Percentiles rank a stretch among this genome's conserved stretches.
These are phyloP conservation scores for Thaumatotibia leucotreta DNA, from an alignment of 1,140 invertebrate genomes.

Conservation along the genomic window DNA sequence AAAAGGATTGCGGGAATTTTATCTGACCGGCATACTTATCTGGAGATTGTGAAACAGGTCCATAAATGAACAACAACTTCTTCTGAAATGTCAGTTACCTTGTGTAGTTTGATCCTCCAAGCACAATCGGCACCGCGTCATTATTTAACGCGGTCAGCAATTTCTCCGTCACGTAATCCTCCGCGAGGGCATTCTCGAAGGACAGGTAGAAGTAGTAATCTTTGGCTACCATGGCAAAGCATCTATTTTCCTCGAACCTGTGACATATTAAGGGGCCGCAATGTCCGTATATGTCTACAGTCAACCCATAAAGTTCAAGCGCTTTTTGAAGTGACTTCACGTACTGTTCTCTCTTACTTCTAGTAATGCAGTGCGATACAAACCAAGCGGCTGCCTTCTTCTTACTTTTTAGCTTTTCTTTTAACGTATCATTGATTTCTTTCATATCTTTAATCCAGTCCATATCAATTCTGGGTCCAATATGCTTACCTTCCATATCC, in stretches of 20 bases:
- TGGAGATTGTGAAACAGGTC: no score
- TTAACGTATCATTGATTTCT: neutral
- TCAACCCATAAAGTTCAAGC: constrained; percentile 55
- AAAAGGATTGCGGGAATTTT: no score
- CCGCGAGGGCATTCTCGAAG: constrained; percentile 81
- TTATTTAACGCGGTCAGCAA: constrained; percentile 74
- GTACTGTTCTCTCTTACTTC: constrained; percentile 77
- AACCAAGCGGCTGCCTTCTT: constrained; percentile 79
- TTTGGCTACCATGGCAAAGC: constrained; percentile 61
- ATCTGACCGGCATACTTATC: no score
- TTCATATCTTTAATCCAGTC: constrained; percentile 6
- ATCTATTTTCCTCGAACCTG: constrained; percentile 37
- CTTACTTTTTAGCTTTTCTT: neutral
- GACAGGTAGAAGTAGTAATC: constrained; percentile 83
- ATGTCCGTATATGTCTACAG: constrained; percentile 82
- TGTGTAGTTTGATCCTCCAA: constrained; percentile 65
- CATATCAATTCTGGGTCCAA: constrained; percentile 24
- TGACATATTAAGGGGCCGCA: constrained; percentile 76
- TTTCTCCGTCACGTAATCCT: constrained; percentile 83
- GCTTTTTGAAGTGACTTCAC: constrained; percentile 77
- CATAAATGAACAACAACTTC: no score
- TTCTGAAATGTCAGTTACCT: constrained; percentile 29
- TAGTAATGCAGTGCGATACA: constrained; percentile 80
- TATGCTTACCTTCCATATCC: constrained; percentile 25
- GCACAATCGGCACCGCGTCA: constrained; percentile 75